A percentile compares a stretch with the other conserved stretches of the same genome.
Evolutionary conservation across 2,797 vertebrate genomes (phyloP).

Genomic region (Pogoniulus pusillus): DNA sequence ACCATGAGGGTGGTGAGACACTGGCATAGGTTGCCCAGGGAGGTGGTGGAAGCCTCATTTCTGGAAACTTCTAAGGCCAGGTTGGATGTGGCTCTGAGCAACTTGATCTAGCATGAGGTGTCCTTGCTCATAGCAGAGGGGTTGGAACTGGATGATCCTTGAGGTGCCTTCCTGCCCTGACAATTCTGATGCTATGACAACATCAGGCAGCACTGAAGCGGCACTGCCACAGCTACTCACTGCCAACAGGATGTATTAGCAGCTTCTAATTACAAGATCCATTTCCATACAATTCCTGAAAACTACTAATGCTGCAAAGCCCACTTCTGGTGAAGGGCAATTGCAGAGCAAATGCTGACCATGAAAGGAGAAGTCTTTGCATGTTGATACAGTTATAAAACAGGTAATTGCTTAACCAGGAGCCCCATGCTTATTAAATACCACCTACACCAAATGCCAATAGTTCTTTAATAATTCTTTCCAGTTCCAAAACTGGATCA

Average conservation of each 20-base stretch:
- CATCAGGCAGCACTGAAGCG: neutral
- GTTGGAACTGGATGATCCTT: neutral
- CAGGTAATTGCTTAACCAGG: neutral
- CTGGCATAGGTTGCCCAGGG: no score
- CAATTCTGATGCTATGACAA: no score
- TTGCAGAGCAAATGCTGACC: neutral
- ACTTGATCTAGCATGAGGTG: no score
- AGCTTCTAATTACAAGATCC: neutral
- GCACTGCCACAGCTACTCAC: neutral
- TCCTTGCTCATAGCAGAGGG: no score
- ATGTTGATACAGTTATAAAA: neutral
- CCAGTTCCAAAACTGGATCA: neutral
- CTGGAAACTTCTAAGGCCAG: no score
- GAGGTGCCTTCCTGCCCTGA: no score
- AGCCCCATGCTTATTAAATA: neutral
- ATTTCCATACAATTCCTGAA: neutral
- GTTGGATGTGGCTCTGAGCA: no score
- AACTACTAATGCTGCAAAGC: neutral
- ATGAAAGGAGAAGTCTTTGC: neutral
- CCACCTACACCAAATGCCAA: slow-evolving; percentile 3
- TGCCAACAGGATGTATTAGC: neutral
- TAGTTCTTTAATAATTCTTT: neutral
- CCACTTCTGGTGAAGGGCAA: neutral
- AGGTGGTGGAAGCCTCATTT: no score
- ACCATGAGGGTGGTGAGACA: no score